phyloP scores from a whole-genome alignment of 2,797 vertebrate genomes.

The Fundulus diaphanus region DNA sequence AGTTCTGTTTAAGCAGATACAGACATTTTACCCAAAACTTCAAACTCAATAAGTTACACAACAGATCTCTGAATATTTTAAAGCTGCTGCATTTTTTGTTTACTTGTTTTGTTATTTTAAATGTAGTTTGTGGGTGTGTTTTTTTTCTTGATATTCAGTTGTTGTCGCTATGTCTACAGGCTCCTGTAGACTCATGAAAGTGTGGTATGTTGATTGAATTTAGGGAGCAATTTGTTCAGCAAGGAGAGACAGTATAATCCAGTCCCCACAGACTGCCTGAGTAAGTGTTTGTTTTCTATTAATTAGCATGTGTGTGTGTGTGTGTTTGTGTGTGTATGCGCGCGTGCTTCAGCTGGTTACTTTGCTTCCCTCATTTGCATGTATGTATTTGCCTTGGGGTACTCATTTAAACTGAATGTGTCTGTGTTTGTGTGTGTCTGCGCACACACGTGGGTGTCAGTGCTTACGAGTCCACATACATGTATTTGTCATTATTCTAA shows the following conservation, averaged over 20 bases:
- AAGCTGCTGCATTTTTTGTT: background rate
- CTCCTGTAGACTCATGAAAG: constrained; percentile 52
- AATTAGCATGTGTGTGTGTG: constrained; percentile 65
- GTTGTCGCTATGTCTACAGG: constrained; percentile 57
- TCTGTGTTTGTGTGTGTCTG: constrained; percentile 5
- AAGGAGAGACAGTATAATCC: constrained; percentile 68
- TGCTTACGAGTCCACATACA: constrained; percentile 46
- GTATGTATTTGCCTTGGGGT: constrained; percentile 34
- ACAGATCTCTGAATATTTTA: background rate
- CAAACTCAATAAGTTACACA: background rate
- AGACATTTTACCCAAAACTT: constrained; percentile 32
- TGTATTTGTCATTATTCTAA: constrained; percentile 59
- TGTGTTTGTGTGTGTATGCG: constrained; percentile 18
- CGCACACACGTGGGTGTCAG: background rate
- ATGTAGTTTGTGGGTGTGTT: constrained; percentile 7
- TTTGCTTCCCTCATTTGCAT: constrained; percentile 53
- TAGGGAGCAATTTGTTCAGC: constrained; percentile 75
- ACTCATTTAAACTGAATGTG: constrained; percentile 19
- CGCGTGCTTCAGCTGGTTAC: constrained; percentile 24
- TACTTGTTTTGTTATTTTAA: constrained; percentile 20
- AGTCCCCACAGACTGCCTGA: constrained; percentile 64
- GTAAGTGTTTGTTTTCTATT: constrained; percentile 76
- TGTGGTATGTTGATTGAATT: constrained; percentile 72
- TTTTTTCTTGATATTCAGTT: constrained; percentile 37
- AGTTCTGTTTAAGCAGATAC: constrained; percentile 41